phyloP scores from a whole-genome alignment of 1,140 invertebrate genomes.

The Mesaphorura yosii region DNA sequence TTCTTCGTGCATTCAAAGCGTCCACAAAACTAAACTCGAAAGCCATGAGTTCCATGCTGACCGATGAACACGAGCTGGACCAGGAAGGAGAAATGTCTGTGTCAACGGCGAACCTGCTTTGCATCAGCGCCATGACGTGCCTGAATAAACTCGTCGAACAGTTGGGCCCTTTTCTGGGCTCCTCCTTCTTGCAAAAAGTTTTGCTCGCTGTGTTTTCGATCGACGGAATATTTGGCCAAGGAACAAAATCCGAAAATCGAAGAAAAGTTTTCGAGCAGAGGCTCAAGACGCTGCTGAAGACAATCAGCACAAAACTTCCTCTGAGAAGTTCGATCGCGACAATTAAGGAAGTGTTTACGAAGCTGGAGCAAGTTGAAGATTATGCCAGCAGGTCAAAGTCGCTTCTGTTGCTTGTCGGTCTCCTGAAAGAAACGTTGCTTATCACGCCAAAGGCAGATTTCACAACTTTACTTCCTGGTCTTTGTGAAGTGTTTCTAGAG shows the following conservation, averaged over 20 bases:
- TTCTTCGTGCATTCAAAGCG: slow-evolving; percentile 23
- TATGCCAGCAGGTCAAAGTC: background rate
- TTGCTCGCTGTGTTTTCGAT: slow-evolving; percentile 15
- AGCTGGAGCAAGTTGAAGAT: background rate
- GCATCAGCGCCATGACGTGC: slow-evolving; percentile 25
- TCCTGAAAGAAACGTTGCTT: slow-evolving; percentile 19
- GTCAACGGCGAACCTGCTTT: slow-evolving; percentile 17
- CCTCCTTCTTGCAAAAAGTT: slow-evolving; percentile 21
- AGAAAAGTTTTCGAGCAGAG: slow-evolving; percentile 27
- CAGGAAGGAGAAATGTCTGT: slow-evolving; percentile 1
- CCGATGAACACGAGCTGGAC: background rate
- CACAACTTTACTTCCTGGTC: slow-evolving; percentile 51
- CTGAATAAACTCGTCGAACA: slow-evolving; percentile 26
- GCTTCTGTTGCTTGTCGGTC: slow-evolving; percentile 4
- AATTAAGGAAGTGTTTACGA: slow-evolving; percentile 17
- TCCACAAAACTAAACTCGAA: slow-evolving; percentile 13
- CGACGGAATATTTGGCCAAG: slow-evolving; percentile 13
- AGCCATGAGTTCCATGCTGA: background rate
- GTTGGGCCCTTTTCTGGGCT: slow-evolving; percentile 20
- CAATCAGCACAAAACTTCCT: slow-evolving; percentile 22
- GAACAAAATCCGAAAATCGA: slow-evolving; percentile 16
- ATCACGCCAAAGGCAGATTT: slow-evolving; percentile 26
- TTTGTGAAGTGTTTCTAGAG: slow-evolving; percentile 70
- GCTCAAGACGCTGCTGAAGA: slow-evolving; percentile 21
- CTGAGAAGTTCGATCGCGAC: slow-evolving; percentile 18